phyloP scores from a whole-genome alignment of 1,140 invertebrate genomes.

The Micrasema minimum region DNA sequence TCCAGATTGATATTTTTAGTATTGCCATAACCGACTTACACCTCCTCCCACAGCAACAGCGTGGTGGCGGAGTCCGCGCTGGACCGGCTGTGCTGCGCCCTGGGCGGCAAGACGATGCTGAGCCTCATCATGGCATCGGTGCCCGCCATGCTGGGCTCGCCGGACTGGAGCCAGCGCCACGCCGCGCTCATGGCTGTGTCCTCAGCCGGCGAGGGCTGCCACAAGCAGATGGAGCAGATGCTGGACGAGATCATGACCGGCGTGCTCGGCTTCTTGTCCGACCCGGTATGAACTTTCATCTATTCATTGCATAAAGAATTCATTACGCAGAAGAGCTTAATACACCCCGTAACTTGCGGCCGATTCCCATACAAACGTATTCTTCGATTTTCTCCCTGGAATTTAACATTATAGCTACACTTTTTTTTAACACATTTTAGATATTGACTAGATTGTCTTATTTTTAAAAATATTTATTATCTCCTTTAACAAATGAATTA shows the following conservation, averaged over 20 bases:
- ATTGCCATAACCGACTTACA: no score
- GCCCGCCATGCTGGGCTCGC: conserved; percentile 86
- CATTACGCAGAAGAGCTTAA: no score
- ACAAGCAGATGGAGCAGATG: conserved; percentile 97
- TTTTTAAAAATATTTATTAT: no score
- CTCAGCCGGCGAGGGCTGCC: conserved; percentile 97
- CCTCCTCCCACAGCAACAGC: conserved; percentile 87
- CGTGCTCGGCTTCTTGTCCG: conserved; percentile 88
- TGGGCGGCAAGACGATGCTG: conserved; percentile 95
- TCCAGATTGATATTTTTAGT: no score
- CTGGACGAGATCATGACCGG: conserved; percentile 91
- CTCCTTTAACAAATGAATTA: no score
- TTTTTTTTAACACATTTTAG: no score
- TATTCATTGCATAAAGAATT: no score
- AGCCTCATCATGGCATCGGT: conserved; percentile 88
- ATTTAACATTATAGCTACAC: no score
- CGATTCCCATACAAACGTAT: no score
- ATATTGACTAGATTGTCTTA: no score
- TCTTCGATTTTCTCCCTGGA: no score
- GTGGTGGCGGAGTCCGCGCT: conserved; percentile 96
- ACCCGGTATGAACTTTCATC: conserved; percentile 76
- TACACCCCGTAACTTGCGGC: no score
- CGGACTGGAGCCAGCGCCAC: conserved; percentile 88
- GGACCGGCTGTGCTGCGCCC: conserved; percentile 94
- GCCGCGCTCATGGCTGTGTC: conserved; percentile 99